phyloP scores from a whole-genome alignment of 2,113 vertebrate genomes.

The Chaenogobius annularis region DNA sequence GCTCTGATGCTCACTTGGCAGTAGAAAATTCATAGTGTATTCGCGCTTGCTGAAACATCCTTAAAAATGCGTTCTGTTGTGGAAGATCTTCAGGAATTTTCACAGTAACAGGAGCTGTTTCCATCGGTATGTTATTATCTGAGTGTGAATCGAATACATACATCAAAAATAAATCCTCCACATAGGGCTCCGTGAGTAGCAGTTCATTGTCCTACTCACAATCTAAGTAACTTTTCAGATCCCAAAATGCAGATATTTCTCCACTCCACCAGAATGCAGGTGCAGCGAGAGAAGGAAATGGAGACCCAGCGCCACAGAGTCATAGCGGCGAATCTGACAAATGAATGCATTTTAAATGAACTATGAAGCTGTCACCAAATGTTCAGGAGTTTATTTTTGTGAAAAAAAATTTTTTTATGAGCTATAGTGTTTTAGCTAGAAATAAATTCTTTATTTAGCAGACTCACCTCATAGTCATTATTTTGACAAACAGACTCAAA shows the following conservation, averaged over 20 bases:
- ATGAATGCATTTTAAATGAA: neutral
- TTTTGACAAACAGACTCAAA: constrained; percentile 60
- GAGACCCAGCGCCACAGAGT: constrained; percentile 68
- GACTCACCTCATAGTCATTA: constrained; percentile 44
- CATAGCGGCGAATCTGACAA: constrained; percentile 72
- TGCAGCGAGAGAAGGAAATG: constrained; percentile 25
- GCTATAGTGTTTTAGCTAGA: no score
- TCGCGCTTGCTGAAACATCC: no score
- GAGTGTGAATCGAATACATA: neutral
- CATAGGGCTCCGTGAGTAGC: neutral
- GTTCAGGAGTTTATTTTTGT: no score
- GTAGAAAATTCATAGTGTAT: constrained; percentile 71
- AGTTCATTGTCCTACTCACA: constrained; percentile 31
- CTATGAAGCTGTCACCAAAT: neutral
- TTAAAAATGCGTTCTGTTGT: neutral
- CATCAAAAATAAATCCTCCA: neutral
- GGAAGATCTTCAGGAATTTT: constrained; percentile 26
- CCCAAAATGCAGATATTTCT: constrained; percentile 38
- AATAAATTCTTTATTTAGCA: neutral
- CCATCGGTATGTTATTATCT: constrained; percentile 70
- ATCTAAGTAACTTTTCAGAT: constrained; percentile 70
- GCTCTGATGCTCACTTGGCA: constrained; percentile 62
- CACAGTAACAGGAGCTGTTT: constrained; percentile 65
- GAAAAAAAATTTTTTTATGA: no score
- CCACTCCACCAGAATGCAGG: constrained; percentile 15